These are phyloP conservation scores for Hylia prasina DNA, from an alignment of 2,113 vertebrate genomes.

Conservation along the genomic window DNA sequence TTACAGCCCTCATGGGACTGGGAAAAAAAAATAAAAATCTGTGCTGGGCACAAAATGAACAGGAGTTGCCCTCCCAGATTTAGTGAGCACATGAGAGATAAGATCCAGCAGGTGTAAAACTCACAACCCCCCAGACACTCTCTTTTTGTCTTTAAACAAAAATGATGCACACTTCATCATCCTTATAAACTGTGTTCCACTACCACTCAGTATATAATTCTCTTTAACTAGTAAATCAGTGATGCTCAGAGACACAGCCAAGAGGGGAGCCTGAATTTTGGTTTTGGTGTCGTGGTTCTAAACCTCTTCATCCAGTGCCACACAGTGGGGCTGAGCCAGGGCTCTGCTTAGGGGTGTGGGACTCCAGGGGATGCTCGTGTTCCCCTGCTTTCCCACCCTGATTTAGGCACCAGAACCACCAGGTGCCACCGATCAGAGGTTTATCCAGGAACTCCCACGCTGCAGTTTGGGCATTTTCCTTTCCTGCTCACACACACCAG, in stretches of 20 bases:
- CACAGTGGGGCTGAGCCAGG: background rate
- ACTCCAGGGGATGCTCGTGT: accelerated
- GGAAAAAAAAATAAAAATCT: background rate
- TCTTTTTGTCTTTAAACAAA: background rate
- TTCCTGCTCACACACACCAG: accelerated
- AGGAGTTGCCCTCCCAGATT: background rate
- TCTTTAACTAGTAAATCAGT: background rate
- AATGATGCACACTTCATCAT: background rate
- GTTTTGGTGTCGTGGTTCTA: accelerated
- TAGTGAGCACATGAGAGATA: background rate
- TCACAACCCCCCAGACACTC: background rate
- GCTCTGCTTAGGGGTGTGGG: background rate
- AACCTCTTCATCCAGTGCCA: background rate
- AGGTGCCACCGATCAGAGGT: accelerated
- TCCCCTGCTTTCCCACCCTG: accelerated
- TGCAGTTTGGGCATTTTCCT: background rate
- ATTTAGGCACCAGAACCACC: background rate
- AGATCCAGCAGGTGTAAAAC: background rate
- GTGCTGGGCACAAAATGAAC: background rate
- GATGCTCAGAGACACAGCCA: background rate
- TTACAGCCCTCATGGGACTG: background rate
- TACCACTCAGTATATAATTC: accelerated
- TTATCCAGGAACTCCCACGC: background rate
- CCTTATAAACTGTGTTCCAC: background rate
- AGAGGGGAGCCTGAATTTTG: background rate